phyloP scores from a whole-genome alignment of 1,140 invertebrate species.

The Thalassaphorura encarpata region DNA sequence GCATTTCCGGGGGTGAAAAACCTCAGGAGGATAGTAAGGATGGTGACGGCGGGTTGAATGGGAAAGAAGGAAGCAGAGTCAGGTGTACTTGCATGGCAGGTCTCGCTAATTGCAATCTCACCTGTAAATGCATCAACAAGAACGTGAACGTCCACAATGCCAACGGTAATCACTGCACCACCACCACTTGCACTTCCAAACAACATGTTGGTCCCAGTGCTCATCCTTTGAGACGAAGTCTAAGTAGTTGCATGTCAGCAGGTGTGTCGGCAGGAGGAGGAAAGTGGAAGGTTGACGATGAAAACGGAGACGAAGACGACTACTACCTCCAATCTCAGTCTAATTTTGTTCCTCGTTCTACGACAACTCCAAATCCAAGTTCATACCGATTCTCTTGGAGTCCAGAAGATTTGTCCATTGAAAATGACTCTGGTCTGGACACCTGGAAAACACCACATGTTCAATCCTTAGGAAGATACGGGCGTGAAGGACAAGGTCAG shows the following conservation, averaged over 20 bases:
- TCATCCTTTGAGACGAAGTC: slow-evolving; percentile 28
- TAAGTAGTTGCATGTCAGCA: too few relatives aligned
- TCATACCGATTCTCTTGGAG: slow-evolving; percentile 7
- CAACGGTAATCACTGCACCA: not conserved
- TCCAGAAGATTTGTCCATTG: slow-evolving; percentile 7
- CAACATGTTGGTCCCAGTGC: too few relatives aligned
- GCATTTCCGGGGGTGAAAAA: slow-evolving; percentile 34
- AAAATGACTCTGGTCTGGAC: slow-evolving; percentile 31
- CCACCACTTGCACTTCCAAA: too few relatives aligned
- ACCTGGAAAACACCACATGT: slow-evolving; percentile 23
- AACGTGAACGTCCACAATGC: not conserved
- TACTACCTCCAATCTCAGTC: too few relatives aligned
- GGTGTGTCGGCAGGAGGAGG: not conserved
- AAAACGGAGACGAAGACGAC: too few relatives aligned
- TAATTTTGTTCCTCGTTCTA: too few relatives aligned
- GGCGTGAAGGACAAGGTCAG: too few relatives aligned
- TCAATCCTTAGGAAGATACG: too few relatives aligned
- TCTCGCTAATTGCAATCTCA: not conserved
- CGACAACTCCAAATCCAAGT: too few relatives aligned
- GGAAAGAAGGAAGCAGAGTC: too few relatives aligned
- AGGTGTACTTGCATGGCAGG: not conserved
- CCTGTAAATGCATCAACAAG: not conserved
- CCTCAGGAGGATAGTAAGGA: slow-evolving; percentile 10
- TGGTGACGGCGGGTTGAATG: not conserved
- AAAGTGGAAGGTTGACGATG: not conserved